A percentile compares a stretch with the other conserved stretches of the same genome.
phyloP scores from a whole-genome alignment of 2,888 invertebrate genomes.

The Boloria euphrosyne region DNA sequence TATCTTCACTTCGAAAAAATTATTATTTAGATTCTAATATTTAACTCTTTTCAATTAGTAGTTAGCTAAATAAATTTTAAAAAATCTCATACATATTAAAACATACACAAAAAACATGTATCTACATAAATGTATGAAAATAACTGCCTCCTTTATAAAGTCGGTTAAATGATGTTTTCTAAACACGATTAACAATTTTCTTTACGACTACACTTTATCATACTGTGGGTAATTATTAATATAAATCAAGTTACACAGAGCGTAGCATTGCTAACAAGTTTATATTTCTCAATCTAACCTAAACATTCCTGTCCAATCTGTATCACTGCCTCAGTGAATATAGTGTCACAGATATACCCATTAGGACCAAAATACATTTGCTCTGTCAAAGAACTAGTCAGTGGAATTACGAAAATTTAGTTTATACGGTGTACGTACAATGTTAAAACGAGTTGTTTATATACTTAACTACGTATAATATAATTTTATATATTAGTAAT shows the following conservation, averaged over 20 bases:
- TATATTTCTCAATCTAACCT: constrained; percentile 35
- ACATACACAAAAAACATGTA: too few species aligned
- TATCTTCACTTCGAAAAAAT: too few species aligned
- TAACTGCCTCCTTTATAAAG: too few species aligned
- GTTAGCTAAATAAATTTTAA: too few species aligned
- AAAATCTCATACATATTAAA: too few species aligned
- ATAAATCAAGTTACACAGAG: constrained; percentile 25
- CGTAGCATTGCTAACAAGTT: constrained; percentile 28
- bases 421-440: neutral
- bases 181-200: neutral
- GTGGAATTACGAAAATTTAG: constrained; percentile 5
- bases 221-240: constrained; percentile 22
- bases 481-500: too few species aligned
- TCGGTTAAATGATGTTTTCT: too few species aligned
- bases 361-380: constrained; percentile 33
- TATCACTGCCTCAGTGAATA: constrained; percentile 44
- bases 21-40: too few species aligned
- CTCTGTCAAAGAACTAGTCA: constrained; percentile 7
- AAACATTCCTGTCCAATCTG: constrained; percentile 42
- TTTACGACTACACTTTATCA: neutral
- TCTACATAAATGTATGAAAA: too few species aligned
- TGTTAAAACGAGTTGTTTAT: constrained; percentile 1
- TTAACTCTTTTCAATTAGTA: too few species aligned
- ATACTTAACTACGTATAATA: too few species aligned
- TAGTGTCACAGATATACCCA: constrained; percentile 45